Base-by-base conservation (phyloP, 1,140 invertebrate species). In the Zaprionus ghesquierei region DNA sequence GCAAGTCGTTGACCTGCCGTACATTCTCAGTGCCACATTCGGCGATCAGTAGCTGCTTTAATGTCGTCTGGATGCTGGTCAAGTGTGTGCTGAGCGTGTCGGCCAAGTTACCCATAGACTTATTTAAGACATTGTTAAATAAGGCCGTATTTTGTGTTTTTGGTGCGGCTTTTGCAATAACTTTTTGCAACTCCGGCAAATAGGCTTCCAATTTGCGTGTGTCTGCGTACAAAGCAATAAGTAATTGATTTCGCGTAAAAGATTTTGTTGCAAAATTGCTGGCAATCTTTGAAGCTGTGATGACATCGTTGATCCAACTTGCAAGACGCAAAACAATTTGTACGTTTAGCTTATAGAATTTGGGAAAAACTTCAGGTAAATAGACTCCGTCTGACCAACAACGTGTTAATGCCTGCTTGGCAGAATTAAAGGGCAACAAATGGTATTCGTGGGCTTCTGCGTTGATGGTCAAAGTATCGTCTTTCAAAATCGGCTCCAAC, bases 331-430 rank as follows among this genome's bases (percentile, higher is more conserved):
- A 94, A 22, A 97, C 79, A 27, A 98, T 93, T 93, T 98, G 97
- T 25, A 98, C 92, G 50, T 94, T 96, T 5, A 98, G 93, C 92
- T 98, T 98, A 95, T 96, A 98, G 93, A 98, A 98, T 85, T 96
- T 95, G 76, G 96, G 95, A 75, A 95, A 94, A 1, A 98, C 90
- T 55, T 95, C 94, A 4, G 93, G 91, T 29, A 98, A 93, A 92
- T 95, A 98, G 2, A 98, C 93, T 15, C 95, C 95, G 15, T 95
- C 93, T 0, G 93, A 92, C 96, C 96, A 98, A 89, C 96, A 96
- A 9, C 93, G 93, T 41, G 93, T 79, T 20, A 97, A 55, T 1
- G 86, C 89, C 13, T 66, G 70, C 6, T 74, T 60, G 13, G 90
- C 89, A 8, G 69, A 78, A 72, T 87, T 82, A 10, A 92, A 92